Evolutionary conservation across 2,113 vertebrate genomes (phyloP), one percentile per base, ranked within the genome.

Genomic region (Eptesicus fuscus): DNA sequence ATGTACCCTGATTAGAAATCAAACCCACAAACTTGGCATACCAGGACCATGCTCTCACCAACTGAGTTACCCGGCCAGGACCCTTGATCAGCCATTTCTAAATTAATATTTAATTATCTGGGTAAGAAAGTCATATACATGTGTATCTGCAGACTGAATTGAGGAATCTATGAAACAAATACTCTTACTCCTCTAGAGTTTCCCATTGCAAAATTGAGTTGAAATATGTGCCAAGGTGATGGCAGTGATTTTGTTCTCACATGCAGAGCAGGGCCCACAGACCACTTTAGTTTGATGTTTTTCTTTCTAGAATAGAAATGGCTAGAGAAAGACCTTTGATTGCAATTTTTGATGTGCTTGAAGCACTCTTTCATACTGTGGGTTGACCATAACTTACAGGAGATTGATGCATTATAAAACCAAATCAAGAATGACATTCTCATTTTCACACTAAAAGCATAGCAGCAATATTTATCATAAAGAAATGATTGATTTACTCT

Each of bases 331-430:
- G 30, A 88, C 22, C 32, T 94, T 80, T 77, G 30, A n/a, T 23
- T 93, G 63, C 47, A 83, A 76, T 59, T 83, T 90, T 51, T 89
- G 83, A 86, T 86, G 44, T 37, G 17, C 53, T 90, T 92, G 86
- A 94, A 95, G 9, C 49, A 86, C 10, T 88, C 30, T 89, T 93
- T 95, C 65, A 91, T 91, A 74, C 5, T 76, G 28, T 89, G 30
- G 9, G 44, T 70, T 83, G 69, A 63, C 37, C 74, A 83, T 74
- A 86, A 91, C 42, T 8, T 92, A 91, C 69, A 96, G n/a, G 71
- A 94, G 93, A 94, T 94, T 94, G 95, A 90, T 93, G 74, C 4
- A 65, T 95, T 83, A 87, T 63, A 93, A 83, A 7, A 83, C n/a
- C 37, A 91, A 95, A 89, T 91, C 30, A 90, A 90, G 70, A 91